Evolutionary conservation across 2,113 vertebrate genomes (phyloP), one percentile per base, ranked within the genome.

Genomic region (Tenebrosternarchus preto): DNA sequence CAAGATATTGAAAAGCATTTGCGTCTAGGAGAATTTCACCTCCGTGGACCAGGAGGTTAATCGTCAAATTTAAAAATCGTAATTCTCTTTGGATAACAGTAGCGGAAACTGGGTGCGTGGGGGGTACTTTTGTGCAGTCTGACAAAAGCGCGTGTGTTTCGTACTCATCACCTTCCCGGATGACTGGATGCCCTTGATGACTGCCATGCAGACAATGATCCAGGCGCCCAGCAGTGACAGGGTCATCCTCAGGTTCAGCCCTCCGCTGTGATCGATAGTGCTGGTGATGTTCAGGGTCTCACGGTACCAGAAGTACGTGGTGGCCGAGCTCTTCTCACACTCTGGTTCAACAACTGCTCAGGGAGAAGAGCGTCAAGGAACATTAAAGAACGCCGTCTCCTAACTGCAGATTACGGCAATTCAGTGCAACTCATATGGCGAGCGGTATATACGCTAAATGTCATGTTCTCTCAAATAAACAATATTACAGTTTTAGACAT

Each of bases 261-360:
- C 96, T 0, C 97, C 96, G 0, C 96, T 95, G 89, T 99, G 95
- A 0, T 95, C 96, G 80, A 99, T 99, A 86, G 91, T 93, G 92
- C 94, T 94, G 88, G 97, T 98, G 88, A 98, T 99, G 89, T 99
- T 96, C 81, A 99, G 83, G 43, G 98, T 89, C 90, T 98, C 93
- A 1, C 98, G 92, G 88, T 99, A 99, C 98, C 98, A 99, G 93
- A 98, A 99, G 88, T 97, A 99, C 29, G 97, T 99, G 33, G 98
- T 99, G 78, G 98, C 97, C 0, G 98, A 99, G 88, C 97, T 99
- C 91, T 95, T 98, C 72, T 98, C 96, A 1, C 98, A 99, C 88
- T 99, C 98, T 0, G 96, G 86, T 87, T 94, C 97, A 86, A 98
- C 92, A 80, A 95, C 98, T 99, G 84, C 17, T 82, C 67, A 55